These are phyloP conservation scores for Drosophila persimilis DNA, from an alignment of 1,140 invertebrate genomes.

Conservation along the genomic window DNA sequence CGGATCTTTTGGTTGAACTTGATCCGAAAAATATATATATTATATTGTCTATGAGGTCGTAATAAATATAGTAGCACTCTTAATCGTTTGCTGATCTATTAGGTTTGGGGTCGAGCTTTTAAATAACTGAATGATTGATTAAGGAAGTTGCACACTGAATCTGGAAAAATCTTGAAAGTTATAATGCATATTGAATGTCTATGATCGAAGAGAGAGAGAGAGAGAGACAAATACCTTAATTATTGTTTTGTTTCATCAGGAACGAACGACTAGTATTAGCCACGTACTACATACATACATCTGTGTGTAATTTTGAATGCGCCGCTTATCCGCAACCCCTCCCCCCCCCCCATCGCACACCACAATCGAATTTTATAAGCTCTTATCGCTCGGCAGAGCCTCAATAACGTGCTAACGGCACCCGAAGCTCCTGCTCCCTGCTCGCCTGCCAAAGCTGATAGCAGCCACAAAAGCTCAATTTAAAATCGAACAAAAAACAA, in stretches of 20 bases:
- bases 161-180: slow-evolving; percentile 41
- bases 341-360: not conserved
- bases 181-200: slow-evolving; percentile 7
- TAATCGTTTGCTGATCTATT: slow-evolving; percentile 12
- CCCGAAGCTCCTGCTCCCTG: slow-evolving; percentile 11
- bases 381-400: slow-evolving; percentile 57
- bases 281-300: slow-evolving; percentile 22
- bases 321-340: slow-evolving; percentile 10
- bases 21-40: slow-evolving; percentile 1
- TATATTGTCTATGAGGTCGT: not conserved
- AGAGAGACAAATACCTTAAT: slow-evolving; percentile 21
- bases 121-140: slow-evolving; percentile 3
- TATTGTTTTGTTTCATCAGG: slow-evolving; percentile 41
- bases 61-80: slow-evolving; percentile 19
- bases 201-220: not conserved
- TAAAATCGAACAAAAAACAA: slow-evolving; percentile 22
- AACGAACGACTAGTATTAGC: slow-evolving; percentile 57
- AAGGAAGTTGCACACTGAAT: slow-evolving; percentile 29
- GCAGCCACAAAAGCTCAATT: slow-evolving; percentile 45
- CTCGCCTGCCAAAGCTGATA: slow-evolving; percentile 42
- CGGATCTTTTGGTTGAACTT: slow-evolving; percentile 1
- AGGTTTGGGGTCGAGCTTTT: slow-evolving; percentile 5
- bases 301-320: slow-evolving; percentile 54
- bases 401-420: slow-evolving; percentile 72
- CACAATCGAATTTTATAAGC: slow-evolving; percentile 47